Percentiles rank a stretch among this genome's conserved stretches.
Evolutionary conservation across 2,888 invertebrate genomes (phyloP).

Genomic region (Vesta saturnalis): DNA sequence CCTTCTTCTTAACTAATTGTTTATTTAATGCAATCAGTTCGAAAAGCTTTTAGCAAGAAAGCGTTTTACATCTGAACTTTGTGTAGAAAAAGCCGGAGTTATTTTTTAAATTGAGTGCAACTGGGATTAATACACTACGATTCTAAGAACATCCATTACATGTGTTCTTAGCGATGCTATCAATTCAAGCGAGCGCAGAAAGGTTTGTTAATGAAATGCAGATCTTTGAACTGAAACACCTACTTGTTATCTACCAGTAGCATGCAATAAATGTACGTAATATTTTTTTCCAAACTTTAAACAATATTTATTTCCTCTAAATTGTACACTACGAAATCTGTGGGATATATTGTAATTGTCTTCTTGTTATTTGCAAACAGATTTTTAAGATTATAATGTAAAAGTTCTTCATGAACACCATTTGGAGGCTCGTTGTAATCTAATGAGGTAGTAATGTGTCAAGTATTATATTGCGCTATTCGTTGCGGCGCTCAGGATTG

Average conservation of each 20-base stretch:
- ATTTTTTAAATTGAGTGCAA: constrained; percentile 30
- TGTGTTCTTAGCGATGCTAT: constrained; percentile 40
- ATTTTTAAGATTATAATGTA: too few relatives aligned
- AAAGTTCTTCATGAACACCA: constrained; percentile 20
- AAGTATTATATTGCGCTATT: constrained; percentile 60
- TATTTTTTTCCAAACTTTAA: constrained; percentile 2
- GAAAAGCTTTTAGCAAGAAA: constrained; percentile 20
- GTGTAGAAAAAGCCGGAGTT: constrained; percentile 12
- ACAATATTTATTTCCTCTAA: neutral
- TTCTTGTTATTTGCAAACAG: too few relatives aligned
- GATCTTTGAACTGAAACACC: constrained; percentile 40
- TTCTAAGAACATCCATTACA: constrained; percentile 42
- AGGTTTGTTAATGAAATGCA: constrained; percentile 44
- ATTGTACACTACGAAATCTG: neutral
- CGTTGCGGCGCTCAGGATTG: constrained; percentile 60
- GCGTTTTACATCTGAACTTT: constrained; percentile 6
- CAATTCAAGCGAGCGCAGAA: constrained; percentile 40
- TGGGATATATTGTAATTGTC: too few relatives aligned
- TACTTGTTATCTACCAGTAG: constrained; percentile 33
- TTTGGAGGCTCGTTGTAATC: constrained; percentile 45
- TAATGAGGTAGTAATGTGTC: constrained; percentile 63
- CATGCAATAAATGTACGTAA: constrained; percentile 30
- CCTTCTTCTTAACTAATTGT: constrained; percentile 30
- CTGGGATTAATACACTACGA: constrained; percentile 35
- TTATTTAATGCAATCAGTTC: constrained; percentile 26